These are phyloP conservation scores for Leptinotarsa tumamoca DNA, from an alignment of 2,888 invertebrate species.

Conservation along the genomic window DNA sequence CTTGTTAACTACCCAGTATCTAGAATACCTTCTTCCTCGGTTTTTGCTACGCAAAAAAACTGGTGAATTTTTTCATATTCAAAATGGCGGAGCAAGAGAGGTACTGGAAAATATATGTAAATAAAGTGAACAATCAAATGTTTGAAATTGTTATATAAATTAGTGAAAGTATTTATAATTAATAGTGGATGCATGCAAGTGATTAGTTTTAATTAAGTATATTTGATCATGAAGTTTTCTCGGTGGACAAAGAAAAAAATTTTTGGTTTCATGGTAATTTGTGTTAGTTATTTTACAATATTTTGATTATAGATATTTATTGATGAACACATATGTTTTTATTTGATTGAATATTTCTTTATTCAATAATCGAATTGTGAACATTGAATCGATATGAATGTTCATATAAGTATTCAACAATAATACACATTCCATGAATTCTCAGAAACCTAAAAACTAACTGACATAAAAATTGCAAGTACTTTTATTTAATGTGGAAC, in stretches of 20 bases:
- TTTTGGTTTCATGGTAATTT: constrained; percentile 53
- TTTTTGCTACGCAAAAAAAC: no score
- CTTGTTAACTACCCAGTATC: no score
- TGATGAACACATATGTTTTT: neutral
- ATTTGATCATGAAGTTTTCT: constrained; percentile 42
- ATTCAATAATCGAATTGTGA: no score
- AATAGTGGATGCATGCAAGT: constrained; percentile 7
- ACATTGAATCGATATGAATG: no score
- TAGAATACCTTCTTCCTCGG: no score
- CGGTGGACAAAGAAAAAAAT: constrained; percentile 52
- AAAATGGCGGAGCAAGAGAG: neutral
- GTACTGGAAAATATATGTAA: neutral
- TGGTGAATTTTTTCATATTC: neutral
- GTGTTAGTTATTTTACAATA: neutral
- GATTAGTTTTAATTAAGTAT: neutral
- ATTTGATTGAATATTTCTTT: no score
- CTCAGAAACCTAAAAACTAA: neutral
- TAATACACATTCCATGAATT: no score
- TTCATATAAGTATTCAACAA: no score
- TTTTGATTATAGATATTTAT: neutral
- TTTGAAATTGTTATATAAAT: neutral
- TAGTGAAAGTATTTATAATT: neutral
- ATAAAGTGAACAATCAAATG: neutral
- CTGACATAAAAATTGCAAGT: neutral
- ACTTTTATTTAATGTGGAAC: neutral